Base-by-base conservation (phyloP, 2,888 invertebrate species). In the Xanthia icteritia region DNA sequence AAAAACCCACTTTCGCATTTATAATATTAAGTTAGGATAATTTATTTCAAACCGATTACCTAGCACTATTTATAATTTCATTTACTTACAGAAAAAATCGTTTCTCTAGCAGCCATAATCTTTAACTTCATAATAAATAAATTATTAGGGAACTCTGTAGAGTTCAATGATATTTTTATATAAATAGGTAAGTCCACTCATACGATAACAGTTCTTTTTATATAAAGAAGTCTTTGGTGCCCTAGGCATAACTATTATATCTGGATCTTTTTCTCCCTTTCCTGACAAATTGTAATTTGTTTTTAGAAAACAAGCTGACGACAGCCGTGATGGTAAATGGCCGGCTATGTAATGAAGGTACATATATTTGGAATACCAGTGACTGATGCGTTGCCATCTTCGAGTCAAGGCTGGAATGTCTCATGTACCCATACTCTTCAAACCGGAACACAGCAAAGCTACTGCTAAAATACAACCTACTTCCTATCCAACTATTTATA, bases 401-500 rank as follows among this genome's bases (percentile, higher is more conserved):
- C 8, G 45, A 13, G 20, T 23, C 13, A 27, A 45, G 1, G 23
- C 8, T 48, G 31, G 13, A 45, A 15, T 13, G 6, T 20, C 20
- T 45, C 27, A 60, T 60, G 27, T 60, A 2, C 15, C 58, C 56
- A n/a, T 45, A 39, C 23, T 6, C 2, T 51, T 27, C 5, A 54
- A 72, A 31, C 6, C 11, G 6, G 23, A 54, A 73, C n/a, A 20
- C 6, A 71, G 15, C 11, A 31, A 31, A 1, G 31, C n/a, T n/a
- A 11, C 5, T 5, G 1, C 6, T 45, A n/a, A 36, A n/a, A 36
- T 31, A 17, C 6, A 27, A 15, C 17, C 8, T 23, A 17, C 48
- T 73, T 67, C 86, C 17, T 73, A 85, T 88, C 88, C 89, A 65
- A 71, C 15, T 27, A 60, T 60, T 58, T 76, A 39, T 20, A 54